Evolutionary conservation across 2,797 vertebrate species (phyloP).

Genomic region (Alca torda): DNA sequence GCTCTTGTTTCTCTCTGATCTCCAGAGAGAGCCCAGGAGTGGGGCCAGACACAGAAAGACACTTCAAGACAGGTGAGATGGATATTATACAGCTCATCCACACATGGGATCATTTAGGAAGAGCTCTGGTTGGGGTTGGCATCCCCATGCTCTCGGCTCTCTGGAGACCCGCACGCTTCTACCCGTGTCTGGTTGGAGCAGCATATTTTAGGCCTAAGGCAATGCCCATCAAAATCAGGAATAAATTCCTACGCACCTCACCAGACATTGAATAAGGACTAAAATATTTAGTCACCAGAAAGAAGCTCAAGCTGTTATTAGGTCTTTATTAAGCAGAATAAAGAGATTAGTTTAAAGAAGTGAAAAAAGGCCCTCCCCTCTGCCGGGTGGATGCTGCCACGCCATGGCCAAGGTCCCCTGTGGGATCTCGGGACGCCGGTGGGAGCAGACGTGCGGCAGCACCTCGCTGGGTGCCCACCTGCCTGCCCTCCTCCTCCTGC

Average conservation of each 20-base stretch:
- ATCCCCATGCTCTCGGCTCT: neutral
- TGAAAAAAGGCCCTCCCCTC: neutral
- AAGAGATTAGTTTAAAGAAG: neutral
- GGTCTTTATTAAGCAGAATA: neutral
- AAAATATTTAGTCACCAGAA: neutral
- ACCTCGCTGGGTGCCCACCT: too few relatives aligned
- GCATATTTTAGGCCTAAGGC: neutral
- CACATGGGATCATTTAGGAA: neutral
- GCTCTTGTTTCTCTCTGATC: neutral
- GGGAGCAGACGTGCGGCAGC: neutral
- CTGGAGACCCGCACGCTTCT: neutral
- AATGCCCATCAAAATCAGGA: neutral
- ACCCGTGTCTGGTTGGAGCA: accelerated
- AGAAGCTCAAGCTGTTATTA: neutral
- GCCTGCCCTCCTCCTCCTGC: neutral
- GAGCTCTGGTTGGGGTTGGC: neutral
- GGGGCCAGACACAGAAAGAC: neutral
- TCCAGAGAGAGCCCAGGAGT: neutral
- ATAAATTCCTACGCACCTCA: neutral
- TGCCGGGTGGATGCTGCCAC: neutral
- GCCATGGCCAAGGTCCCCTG: neutral
- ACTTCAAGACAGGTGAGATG: neutral
- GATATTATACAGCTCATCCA: neutral
- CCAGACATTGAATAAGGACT: neutral
- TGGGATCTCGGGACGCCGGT: neutral